A percentile compares a stretch with the other conserved stretches of the same genome.
Evolutionary conservation across 1,140 invertebrate species (phyloP).

Genomic region (Drosophila nigrodunni): DNA sequence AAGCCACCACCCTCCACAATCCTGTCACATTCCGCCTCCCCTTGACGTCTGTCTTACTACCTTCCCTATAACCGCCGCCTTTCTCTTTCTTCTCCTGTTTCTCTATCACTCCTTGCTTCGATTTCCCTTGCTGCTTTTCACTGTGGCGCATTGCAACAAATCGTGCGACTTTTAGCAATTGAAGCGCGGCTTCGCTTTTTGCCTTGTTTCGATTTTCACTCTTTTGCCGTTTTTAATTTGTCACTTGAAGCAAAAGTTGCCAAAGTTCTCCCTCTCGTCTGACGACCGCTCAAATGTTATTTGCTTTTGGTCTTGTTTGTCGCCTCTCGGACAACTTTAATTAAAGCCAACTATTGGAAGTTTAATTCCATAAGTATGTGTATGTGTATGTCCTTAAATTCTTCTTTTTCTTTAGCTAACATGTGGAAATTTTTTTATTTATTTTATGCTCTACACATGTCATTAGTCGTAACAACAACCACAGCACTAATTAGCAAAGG

Average conservation of each 20-base stretch:
- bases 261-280: slow-evolving; percentile 67
- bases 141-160: slow-evolving; percentile 63
- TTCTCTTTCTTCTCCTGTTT: background rate
- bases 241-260: slow-evolving; percentile 80
- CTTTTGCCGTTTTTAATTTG: slow-evolving; percentile 77
- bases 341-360: slow-evolving; percentile 63
- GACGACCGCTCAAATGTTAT: slow-evolving; percentile 36
- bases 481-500: too few species aligned
- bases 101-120: background rate
- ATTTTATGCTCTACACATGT: too few species aligned
- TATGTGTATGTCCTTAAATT: background rate
- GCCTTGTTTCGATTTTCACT: slow-evolving; percentile 53
- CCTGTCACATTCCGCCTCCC: slow-evolving; percentile 21
- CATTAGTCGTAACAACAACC: too few species aligned
- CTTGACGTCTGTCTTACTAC: slow-evolving; percentile 5
- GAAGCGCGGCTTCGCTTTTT: slow-evolving; percentile 51
- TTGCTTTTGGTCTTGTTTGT: slow-evolving; percentile 33
- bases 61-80: background rate
- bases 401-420: too few species aligned
- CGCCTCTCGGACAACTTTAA: slow-evolving; percentile 66
- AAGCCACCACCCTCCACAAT: slow-evolving; percentile 8
- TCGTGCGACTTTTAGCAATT: slow-evolving; percentile 74
- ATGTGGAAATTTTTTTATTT: too few species aligned
- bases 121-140: background rate
- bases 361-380: slow-evolving; percentile 42